phyloP scores from a whole-genome alignment of 2,888 invertebrate genomes.

The Heliconius erato region DNA sequence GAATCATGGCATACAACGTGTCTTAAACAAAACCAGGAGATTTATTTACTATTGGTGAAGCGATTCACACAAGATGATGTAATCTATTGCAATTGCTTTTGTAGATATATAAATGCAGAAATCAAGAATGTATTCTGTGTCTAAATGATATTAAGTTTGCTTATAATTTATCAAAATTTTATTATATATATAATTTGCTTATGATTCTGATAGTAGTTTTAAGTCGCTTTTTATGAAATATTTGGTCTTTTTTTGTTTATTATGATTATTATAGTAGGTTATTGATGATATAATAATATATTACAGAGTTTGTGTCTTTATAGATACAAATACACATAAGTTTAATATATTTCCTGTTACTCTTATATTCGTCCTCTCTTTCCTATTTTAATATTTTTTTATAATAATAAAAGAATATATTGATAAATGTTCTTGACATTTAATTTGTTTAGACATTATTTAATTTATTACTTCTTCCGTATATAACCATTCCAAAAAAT shows the following conservation, averaged over 20 bases:
- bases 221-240: background rate
- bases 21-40: constrained; percentile 42
- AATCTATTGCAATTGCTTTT: background rate
- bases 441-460: too few relatives aligned
- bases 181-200: background rate
- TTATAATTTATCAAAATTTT: background rate
- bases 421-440: too few relatives aligned
- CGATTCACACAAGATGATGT: background rate
- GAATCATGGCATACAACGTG: constrained; percentile 48
- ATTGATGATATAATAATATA: background rate
- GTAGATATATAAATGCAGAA: constrained; percentile 4
- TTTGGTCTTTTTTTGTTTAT: background rate
- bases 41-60: constrained; percentile 7
- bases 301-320: background rate
- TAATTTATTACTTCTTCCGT: background rate
- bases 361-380: background rate
- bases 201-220: background rate
- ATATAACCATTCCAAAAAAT: background rate
- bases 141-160: background rate
- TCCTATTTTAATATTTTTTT: background rate
- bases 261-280: background rate
- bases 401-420: background rate
- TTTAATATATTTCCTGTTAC: background rate
- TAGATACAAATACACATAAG: background rate
- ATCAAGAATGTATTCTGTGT: background rate